These are phyloP conservation scores for Synanthedon myopaeformis DNA, from an alignment of 2,888 invertebrate species.

Conservation along the genomic window DNA sequence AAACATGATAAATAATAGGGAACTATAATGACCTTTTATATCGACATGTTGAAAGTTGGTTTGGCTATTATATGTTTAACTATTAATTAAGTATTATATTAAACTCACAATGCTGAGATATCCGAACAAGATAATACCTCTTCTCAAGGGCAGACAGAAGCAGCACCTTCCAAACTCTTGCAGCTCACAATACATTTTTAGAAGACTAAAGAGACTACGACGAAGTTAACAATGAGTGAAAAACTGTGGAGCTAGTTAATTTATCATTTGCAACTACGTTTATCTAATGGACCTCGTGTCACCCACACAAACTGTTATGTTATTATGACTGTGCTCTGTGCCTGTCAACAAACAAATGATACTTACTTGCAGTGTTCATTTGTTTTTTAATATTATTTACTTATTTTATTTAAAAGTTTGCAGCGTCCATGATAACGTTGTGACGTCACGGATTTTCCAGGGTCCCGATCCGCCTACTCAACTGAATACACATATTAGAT, in stretches of 20 bases:
- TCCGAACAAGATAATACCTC: slow-evolving; percentile 39
- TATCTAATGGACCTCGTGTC: slow-evolving; percentile 1
- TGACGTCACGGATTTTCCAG: too few species aligned
- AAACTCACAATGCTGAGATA: slow-evolving; percentile 46
- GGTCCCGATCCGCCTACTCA: too few species aligned
- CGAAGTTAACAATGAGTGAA: neutral
- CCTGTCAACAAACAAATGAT: too few species aligned
- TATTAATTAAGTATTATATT: neutral
- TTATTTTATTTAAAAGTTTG: too few species aligned
- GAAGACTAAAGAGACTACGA: neutral
- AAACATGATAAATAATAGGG: too few species aligned
- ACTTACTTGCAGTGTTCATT: too few species aligned
- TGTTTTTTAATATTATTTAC: too few species aligned
- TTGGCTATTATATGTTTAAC: neutral
- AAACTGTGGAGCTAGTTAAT: neutral
- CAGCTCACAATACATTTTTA: slow-evolving; percentile 44
- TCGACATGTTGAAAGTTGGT: too few species aligned
- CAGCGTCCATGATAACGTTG: too few species aligned
- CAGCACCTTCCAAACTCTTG: slow-evolving; percentile 38
- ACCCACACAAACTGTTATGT: neutral
- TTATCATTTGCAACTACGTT: neutral
- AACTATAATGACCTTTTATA: too few species aligned
- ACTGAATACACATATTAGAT: too few species aligned
- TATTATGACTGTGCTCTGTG: too few species aligned
- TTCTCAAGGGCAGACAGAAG: slow-evolving; percentile 46